Evolutionary conservation across 2,888 invertebrate species (phyloP), one percentile per base, ranked within the genome.

Genomic region (Diplolepis rosae): DNA sequence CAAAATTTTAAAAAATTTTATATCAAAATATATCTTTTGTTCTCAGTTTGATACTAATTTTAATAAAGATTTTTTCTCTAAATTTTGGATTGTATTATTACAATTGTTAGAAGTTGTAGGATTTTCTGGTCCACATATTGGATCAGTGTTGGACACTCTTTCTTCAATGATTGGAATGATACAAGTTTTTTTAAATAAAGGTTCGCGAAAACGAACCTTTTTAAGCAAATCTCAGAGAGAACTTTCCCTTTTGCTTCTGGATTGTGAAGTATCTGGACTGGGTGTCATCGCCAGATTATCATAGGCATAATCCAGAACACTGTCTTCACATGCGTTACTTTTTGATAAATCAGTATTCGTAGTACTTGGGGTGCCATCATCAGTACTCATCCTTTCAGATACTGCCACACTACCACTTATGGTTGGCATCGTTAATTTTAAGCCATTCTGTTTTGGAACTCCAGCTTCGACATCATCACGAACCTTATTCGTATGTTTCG

Each of bases 211-310:
- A 61, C 39, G 61, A 61, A 61, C 61, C 61, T 39, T 61, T 39
- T 61, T 61, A 24, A 61, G 61, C n/a, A 30, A 69, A 48, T 5
- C 66, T 86, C 73, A 87, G 66, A 86, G 85, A 3, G 87, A 86
- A 70, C 86, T 87, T 75, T 87, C 87, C 32, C 83, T 85, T 75
- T 87, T 87, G 0, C 83, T 78, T 6, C 85, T 79, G 32, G 80
- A 78, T 42, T 83, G 85, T 9, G 80, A 82, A 7, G 80, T 74
- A 52, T 87, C 87, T 3, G 92, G 92, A 2, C 92, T 92, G 0
- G 92, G 91, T 13, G 93, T 93, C 92, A 95, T 92, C 0, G 92
- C 95, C 83, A 93, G 93, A 87, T 95, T 95, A 82, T 95, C 95
- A 83, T 95, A 95, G 0, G 94, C 94, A 81, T 94, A 95, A 80